A percentile compares a stretch with the other conserved stretches of the same genome.
Evolutionary conservation across 2,888 invertebrate species (phyloP).

Genomic region (Artemia sinica): DNA sequence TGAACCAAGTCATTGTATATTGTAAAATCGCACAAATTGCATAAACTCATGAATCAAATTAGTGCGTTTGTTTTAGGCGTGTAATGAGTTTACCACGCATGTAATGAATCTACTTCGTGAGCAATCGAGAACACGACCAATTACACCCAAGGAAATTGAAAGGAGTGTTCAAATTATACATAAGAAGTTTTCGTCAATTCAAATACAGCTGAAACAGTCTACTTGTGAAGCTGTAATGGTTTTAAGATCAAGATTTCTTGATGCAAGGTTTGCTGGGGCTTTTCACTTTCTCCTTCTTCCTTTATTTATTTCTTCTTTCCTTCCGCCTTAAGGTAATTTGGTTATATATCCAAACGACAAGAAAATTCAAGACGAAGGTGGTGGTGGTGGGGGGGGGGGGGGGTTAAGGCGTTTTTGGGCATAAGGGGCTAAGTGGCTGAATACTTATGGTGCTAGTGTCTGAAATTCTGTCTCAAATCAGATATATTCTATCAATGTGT

Average conservation of each 20-base stretch:
- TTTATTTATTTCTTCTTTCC: background rate
- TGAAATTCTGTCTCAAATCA: no score
- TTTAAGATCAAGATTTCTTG: slow-evolving; percentile 39
- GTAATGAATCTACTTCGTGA: slow-evolving; percentile 38
- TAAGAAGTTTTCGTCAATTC: slow-evolving; percentile 33
- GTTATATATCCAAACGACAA: no score
- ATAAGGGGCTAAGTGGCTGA: no score
- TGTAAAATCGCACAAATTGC: background rate
- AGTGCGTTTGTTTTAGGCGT: slow-evolving; percentile 33
- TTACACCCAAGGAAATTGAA: slow-evolving; percentile 40
- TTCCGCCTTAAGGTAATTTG: no score
- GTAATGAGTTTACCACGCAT: slow-evolving; percentile 42
- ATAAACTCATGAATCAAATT: background rate
- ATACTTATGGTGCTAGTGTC: no score
- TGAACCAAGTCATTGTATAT: no score
- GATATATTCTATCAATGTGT: no score
- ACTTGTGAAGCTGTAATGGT: slow-evolving; percentile 47
- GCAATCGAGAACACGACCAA: slow-evolving; percentile 38
- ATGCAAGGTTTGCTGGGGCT: slow-evolving; percentile 34
- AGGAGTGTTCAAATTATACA: slow-evolving; percentile 37
- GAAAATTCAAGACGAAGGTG: no score
- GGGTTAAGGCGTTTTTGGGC: no score
- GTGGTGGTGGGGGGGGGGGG: no score
- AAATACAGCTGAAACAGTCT: slow-evolving; percentile 40
- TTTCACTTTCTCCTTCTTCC: background rate